Evolutionary conservation across 2,113 vertebrate genomes (phyloP), one percentile per base, ranked within the genome.

Genomic region (Phalacrocorax brasilianus): DNA sequence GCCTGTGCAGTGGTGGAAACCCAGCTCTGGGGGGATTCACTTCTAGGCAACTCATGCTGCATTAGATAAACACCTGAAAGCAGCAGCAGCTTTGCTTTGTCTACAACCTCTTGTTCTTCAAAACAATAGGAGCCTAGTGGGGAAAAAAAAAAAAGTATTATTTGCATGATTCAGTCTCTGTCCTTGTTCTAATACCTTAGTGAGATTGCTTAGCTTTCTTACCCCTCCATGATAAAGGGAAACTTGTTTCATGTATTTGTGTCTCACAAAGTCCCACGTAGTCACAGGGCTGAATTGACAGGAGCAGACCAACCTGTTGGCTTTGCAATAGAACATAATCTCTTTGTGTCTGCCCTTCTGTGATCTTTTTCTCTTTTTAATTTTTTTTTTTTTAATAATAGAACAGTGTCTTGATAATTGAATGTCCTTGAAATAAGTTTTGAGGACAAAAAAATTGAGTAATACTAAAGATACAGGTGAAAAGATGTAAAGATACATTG

Each of bases 21-120:
- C 9, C 59, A 65, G 35, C 35, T 35, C 40, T 27, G n/a, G 30
- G 22, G 33, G 52, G 6, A 26, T 70, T 32, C 18, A 42, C 1
- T 28, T 38, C 0, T 0, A 66, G 45, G 6, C 63, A 80, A 49
- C 75, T 38, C 50, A 8, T 0, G 0, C 40, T 56, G 53, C 5
- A 7, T 63, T 52, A n/a, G 12, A 22, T 23, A 33, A 94, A 53
- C 42, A 83, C 19, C 40, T 76, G 35, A 49, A 4, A 73, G 45
- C 30, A 85, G n/a, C 59, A 88, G 6, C 19, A 45, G 12, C 42
- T 80, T 50, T 84, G 21, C 47, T 73, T 80, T 49, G 23, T 38
- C 6, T 45, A 22, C 52, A 68, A 15, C 2, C 23, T 58, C 10
- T 45, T 77, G 23, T 21, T 38, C 42, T 55, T 83, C 23, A 35